Conservation (phyloP, 2,888 invertebrate species). For the Idaea aversata region DNA sequence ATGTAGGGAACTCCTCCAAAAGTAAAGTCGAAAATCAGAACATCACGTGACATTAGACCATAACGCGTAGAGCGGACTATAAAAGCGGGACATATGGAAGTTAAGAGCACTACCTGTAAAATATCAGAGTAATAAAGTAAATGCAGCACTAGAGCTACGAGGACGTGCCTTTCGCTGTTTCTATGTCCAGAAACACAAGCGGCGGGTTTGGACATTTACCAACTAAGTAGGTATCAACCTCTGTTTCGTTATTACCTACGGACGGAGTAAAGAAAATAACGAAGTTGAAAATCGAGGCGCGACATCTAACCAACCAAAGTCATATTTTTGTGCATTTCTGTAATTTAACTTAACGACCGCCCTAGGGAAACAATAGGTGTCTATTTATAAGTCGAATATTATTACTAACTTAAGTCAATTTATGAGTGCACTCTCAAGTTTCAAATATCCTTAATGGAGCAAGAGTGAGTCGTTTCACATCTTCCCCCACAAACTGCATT, state of each 20-base stretch:
- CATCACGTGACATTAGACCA: constrained; percentile 73
- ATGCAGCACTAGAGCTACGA: constrained; percentile 65
- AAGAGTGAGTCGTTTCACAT: constrained; percentile 76
- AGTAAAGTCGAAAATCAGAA: constrained; percentile 46
- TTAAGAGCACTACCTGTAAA: constrained; percentile 78
- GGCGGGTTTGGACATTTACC: constrained; percentile 10
- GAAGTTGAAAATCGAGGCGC: background rate
- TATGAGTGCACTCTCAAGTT: constrained; percentile 78
- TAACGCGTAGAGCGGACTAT: constrained; percentile 73
- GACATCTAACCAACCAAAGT: background rate
- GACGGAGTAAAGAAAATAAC: background rate
- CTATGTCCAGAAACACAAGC: constrained; percentile 37
- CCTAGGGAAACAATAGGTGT: constrained; percentile 53
- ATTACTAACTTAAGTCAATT: constrained; percentile 76
- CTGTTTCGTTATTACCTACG: background rate
- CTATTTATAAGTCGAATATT: constrained; percentile 62
- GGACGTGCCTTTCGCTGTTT: constrained; percentile 59
- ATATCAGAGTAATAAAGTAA: constrained; percentile 79
- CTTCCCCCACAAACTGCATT: constrained; percentile 79
- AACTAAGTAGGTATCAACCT: background rate
- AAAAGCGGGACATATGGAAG: constrained; percentile 75
- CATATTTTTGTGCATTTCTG: constrained; percentile 3
- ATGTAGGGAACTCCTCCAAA: constrained; percentile 15
- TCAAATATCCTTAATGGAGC: constrained; percentile 79
- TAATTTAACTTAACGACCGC: constrained; percentile 9